Base-by-base conservation (phyloP, 1,140 invertebrate species). In the Ridgeia piscesae region DNA sequence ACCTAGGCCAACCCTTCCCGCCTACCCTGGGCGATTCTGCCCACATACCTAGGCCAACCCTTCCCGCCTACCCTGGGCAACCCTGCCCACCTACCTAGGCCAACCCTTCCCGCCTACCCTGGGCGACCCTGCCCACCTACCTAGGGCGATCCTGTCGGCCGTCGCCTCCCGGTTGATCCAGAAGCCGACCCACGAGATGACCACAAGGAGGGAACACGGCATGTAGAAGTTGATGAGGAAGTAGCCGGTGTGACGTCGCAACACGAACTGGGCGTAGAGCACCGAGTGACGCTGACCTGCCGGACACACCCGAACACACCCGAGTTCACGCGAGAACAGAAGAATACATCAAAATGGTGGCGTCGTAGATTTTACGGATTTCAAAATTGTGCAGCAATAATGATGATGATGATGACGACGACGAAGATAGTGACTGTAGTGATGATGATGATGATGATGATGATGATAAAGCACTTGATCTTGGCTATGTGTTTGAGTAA, bases 161-260 rank as follows among this genome's bases (percentile, higher is more conserved):
- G 98, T 99, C 0, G 98, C 98, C 96, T 99, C 98, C 35, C 98
- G 97, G 96, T 99, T 98, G 58, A 99, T 98, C 94, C 95, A 96
- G 93, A 96, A 96, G 0, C 95, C 95, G 31, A 96, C 96, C 96
- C 96, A 96, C 33, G 95, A 96, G 8, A 96, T 88, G 11, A 96
- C 94, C 9, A 96, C 96, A 21, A 96, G 94, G 58, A 96, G 94
- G 77, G 94, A 94, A 92, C 95, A 95, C 0, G 96, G 96, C 21
- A 96, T 94, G 89, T 96, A 96, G 33, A 96, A 94, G 93, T 96
- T 95, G 91, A 96, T 95, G 6, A 96, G 92, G 93, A 96, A 96
- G 94, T 95, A 96, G 6, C 96, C 96, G 27, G 95, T 95, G 90
- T 95, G 95, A 34, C 96, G 94, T 92, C 94, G 93, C 91, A 96